Percentiles rank a stretch among this genome's conserved stretches.
Evolutionary conservation across 1,140 invertebrate species (phyloP).

Genomic region (Aricia agestis): DNA sequence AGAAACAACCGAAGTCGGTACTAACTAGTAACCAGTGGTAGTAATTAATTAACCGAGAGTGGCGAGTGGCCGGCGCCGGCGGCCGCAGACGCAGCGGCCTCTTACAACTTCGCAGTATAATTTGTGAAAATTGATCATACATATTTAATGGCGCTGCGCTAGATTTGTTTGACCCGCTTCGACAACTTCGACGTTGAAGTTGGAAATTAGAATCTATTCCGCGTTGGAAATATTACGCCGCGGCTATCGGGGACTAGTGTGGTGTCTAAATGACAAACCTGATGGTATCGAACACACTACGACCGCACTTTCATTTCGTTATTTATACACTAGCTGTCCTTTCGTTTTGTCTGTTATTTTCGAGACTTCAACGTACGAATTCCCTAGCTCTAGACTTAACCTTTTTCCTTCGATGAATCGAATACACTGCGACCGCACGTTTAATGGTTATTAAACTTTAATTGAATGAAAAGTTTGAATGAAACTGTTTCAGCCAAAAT

Average conservation of each 20-base stretch:
- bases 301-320: background rate
- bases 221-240: background rate
- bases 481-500: too few species aligned
- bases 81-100: too few species aligned
- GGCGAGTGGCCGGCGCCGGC: background rate
- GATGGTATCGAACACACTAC: too few species aligned
- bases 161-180: background rate
- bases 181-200: background rate
- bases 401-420: too few species aligned
- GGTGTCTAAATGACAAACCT: too few species aligned
- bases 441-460: too few species aligned
- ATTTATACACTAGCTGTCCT: background rate
- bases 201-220: background rate
- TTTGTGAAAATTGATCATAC: background rate
- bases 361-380: background rate
- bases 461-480: too few species aligned
- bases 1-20: background rate
- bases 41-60: background rate
- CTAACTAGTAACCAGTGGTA: background rate
- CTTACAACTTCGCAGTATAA: background rate
- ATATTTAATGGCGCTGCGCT: background rate
- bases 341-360: background rate
- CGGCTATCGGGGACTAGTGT: too few species aligned
- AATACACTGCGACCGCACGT: too few species aligned
- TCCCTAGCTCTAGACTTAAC: background rate